Percentiles rank a stretch among this genome's conserved stretches.
Evolutionary conservation across 2,888 invertebrate genomes (phyloP).

Genomic region (Himalopsyche japonica): DNA sequence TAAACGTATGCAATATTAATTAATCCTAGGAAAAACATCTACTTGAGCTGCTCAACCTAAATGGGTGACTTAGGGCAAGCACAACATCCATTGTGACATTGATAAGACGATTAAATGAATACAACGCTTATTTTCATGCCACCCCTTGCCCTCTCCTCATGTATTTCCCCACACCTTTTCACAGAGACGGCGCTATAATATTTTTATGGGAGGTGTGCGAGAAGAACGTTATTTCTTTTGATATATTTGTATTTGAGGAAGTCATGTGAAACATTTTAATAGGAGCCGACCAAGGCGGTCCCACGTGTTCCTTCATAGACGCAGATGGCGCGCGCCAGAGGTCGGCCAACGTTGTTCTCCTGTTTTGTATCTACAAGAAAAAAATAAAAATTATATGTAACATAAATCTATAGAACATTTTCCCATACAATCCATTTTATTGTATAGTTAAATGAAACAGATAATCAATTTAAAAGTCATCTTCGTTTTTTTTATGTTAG

Average conservation of each 20-base stretch:
- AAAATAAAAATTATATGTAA: no score
- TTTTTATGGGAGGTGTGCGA: slow-evolving; percentile 5
- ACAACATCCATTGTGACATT: neutral
- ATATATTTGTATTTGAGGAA: slow-evolving; percentile 16
- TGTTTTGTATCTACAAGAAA: no score
- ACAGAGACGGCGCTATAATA: neutral
- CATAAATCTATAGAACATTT: no score
- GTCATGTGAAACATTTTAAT: slow-evolving; percentile 29
- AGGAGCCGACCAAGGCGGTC: slow-evolving; percentile 8
- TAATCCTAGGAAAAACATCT: no score
- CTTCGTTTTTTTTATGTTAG: no score
- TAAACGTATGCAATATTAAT: no score
- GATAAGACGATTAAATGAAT: neutral
- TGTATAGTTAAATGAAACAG: no score
- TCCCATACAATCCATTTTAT: no score
- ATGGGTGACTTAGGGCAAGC: no score
- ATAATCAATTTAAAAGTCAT: no score
- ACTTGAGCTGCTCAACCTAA: no score
- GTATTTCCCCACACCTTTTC: neutral
- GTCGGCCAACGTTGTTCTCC: neutral
- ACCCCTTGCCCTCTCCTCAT: neutral
- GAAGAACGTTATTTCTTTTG: neutral
- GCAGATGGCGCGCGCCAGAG: neutral
- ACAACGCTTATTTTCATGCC: neutral
- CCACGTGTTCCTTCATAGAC: slow-evolving; percentile 9